A percentile compares a stretch with the other conserved stretches of the same genome.
phyloP scores from a whole-genome alignment of 2,797 vertebrate species.

The Tapirus indicus region DNA sequence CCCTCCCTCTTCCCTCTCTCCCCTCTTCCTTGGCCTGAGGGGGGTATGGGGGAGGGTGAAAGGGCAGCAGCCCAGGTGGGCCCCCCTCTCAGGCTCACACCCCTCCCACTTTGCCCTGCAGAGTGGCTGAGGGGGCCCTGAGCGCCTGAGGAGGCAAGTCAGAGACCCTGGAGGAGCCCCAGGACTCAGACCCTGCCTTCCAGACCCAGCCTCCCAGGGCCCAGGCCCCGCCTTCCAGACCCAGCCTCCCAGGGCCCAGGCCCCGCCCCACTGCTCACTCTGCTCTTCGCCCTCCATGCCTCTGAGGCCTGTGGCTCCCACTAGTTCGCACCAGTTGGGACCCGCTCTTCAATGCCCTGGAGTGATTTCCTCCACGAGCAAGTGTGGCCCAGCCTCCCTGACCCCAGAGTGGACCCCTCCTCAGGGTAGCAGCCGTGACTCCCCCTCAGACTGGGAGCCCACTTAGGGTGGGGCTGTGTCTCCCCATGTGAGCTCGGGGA shows the following conservation, averaged over 20 bases:
- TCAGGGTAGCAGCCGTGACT: background rate
- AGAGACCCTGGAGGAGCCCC: background rate
- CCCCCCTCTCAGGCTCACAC: background rate
- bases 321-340: background rate
- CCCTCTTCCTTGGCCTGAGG: background rate
- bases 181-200: background rate
- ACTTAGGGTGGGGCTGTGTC: too few relatives aligned
- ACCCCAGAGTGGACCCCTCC: background rate
- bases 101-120: background rate
- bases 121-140: background rate
- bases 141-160: background rate
- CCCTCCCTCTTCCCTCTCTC: background rate
- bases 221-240: too few relatives aligned
- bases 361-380: background rate
- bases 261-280: background rate
- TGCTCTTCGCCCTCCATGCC: fast-evolving
- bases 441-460: background rate
- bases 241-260: too few relatives aligned
- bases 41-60: too few relatives aligned
- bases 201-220: background rate
- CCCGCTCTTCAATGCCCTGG: background rate
- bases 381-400: background rate
- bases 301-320: fast-evolving
- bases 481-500: fast-evolving
- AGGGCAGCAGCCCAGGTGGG: background rate